Evolutionary conservation across 2,797 vertebrate species (phyloP).

Genomic region (Limosa lapponica): DNA sequence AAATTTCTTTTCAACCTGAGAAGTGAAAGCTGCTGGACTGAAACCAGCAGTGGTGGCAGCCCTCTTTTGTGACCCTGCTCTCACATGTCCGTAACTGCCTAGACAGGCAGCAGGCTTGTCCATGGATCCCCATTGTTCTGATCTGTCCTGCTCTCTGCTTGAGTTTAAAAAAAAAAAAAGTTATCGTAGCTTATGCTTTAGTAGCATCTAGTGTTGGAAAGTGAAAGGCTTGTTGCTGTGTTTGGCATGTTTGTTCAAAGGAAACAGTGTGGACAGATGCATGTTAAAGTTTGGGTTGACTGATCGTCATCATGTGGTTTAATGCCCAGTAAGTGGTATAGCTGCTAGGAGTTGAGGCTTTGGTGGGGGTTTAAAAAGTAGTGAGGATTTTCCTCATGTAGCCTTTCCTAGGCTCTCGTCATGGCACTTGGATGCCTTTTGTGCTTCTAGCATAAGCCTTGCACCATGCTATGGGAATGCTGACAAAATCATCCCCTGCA

Average conservation of each 20-base stretch:
- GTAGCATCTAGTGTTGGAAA: neutral
- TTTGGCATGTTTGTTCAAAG: neutral
- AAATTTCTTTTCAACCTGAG: rapidly evolving
- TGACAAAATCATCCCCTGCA: neutral
- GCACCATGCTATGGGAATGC: neutral
- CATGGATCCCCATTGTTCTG: rapidly evolving
- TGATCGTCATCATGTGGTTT: rapidly evolving
- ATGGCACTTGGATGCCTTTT: neutral
- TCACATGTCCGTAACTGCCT: rapidly evolving
- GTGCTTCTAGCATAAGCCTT: neutral
- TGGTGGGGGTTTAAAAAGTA: neutral
- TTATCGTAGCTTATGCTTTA: neutral
- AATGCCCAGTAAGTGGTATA: neutral
- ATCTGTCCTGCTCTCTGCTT: neutral
- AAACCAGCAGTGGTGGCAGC: neutral
- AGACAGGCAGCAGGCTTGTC: rapidly evolving
- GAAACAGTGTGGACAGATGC: neutral
- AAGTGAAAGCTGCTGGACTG: neutral
- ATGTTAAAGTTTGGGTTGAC: neutral
- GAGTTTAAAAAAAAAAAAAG: neutral
- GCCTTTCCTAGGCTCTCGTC: neutral
- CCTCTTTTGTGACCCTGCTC: rapidly evolving
- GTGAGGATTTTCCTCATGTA: rapidly evolving
- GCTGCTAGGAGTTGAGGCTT: neutral
- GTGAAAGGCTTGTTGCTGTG: neutral